Conservation (phyloP, 2,113 vertebrate genomes). For the Syngnathus floridae region DNA sequence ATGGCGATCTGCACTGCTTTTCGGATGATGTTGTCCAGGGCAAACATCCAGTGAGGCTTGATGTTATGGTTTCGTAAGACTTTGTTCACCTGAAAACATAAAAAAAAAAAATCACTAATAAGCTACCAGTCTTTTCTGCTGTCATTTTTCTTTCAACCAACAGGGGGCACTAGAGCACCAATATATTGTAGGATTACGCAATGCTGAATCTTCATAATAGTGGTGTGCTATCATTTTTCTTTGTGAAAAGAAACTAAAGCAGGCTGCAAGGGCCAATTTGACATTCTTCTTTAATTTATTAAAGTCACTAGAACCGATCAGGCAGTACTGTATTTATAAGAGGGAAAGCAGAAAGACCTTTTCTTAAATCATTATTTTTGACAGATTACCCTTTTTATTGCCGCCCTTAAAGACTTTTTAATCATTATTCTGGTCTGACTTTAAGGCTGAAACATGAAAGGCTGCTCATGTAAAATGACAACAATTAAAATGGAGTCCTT, state of each 20-base stretch:
- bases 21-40: constrained; percentile 93
- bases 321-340: constrained; percentile 21
- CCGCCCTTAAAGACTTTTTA: constrained; percentile 23
- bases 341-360: constrained; percentile 17
- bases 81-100: constrained; percentile 86
- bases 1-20: constrained; percentile 98
- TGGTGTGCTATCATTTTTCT: neutral
- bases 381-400: constrained; percentile 14
- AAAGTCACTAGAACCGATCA: too few species aligned
- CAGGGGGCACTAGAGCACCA: constrained; percentile 46
- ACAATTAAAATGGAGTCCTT: constrained; percentile 12
- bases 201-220: constrained; percentile 3
- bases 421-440: constrained; percentile 16
- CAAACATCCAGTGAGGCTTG: constrained; percentile 99
- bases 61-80: constrained; percentile 96
- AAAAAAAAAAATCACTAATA: constrained; percentile 9
- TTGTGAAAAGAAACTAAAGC: neutral
- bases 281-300: neutral
- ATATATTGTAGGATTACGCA: constrained; percentile 38
- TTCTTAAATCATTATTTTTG: constrained; percentile 16
- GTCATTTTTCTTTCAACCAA: constrained; percentile 18
- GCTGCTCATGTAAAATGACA: constrained; percentile 14
- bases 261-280: neutral
- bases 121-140: neutral
- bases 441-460: constrained; percentile 16